Conservation (phyloP, 2,113 vertebrate genomes). For the Podarcis muralis region DNA sequence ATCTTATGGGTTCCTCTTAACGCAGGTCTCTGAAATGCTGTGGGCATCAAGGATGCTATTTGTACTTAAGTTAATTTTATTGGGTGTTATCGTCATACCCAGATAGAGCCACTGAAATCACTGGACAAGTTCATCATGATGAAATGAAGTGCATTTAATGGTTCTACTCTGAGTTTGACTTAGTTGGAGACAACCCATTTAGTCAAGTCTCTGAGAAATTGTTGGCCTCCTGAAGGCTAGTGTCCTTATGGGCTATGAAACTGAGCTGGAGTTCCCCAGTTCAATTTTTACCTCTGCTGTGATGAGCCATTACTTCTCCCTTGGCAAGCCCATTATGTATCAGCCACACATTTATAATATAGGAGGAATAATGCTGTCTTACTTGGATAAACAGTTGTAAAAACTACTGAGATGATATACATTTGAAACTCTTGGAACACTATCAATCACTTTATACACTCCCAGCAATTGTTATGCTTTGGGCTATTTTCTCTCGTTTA, state of each 20-base stretch:
- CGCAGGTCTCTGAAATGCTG: background rate
- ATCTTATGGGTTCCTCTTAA: background rate
- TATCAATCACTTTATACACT: background rate
- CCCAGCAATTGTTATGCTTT: background rate
- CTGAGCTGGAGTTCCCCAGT: background rate
- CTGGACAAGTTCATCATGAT: too few species aligned
- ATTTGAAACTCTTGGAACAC: background rate
- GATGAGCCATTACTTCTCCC: background rate
- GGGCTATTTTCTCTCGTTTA: background rate
- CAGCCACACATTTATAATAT: background rate
- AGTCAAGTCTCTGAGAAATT: background rate
- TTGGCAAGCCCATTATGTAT: background rate
- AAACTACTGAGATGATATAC: background rate
- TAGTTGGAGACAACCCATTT: too few species aligned
- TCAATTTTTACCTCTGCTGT: background rate
- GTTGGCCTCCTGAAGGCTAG: background rate
- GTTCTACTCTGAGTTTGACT: too few species aligned
- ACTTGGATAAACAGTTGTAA: background rate
- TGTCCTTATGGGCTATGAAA: background rate
- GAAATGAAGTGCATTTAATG: too few species aligned
- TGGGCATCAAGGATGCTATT: background rate
- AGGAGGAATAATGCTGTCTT: background rate
- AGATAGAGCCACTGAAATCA: too few species aligned
- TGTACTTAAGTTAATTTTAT: background rate
- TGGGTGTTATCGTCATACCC: background rate